Base-by-base conservation (phyloP, 2,888 invertebrate genomes). In the Elysia crispata region DNA sequence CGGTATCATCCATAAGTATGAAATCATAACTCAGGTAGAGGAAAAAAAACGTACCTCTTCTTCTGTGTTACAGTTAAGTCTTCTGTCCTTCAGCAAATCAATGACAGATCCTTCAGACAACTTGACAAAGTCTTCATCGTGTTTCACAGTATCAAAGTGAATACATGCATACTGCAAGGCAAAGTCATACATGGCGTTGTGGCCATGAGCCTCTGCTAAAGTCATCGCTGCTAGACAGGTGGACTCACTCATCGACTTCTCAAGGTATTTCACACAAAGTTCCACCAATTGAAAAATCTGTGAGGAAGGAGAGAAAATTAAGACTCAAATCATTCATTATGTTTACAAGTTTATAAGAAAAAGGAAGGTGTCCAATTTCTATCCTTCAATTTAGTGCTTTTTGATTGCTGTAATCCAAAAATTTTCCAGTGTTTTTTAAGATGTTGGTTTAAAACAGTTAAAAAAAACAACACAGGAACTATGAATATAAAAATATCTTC, bases 191-290 rank as follows among this genome's bases (percentile, higher is more conserved):
- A 90, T 82, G 20, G 85, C 83, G 23, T 84, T 81, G 77, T 90
- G 90, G n/a, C 86, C 87, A 84, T 89, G 89, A 11, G 86, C 85
- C 75, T 90, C 90, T 0, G 88, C 89, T 20, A 90, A 83, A 6
- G 88, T 89, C 69, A 89, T 81, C 13, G 89, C 90, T 8, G 88
- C 88, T n/a, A 90, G 81, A 83, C 90, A 90, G 78, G 88, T 90
- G 30, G 81, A 82, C 66, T 89, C 88, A 67, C 85, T 88, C 87
- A 90, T 89, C 75, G 87, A 87, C 73, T 88, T 86, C 77, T 86
- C 82, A 64, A 90, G 84, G 86, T 88, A 85, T 82, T 86, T 77
- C 85, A 87, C 60, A 86, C 88, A 85, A 85, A 89, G 28, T 85
- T 83, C 79, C 83, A 86, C 69, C 84, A 87, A 30, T 83, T 83